These are phyloP conservation scores for Sinodicranocentrus sp. DNA, from an alignment of 2,888 invertebrate species.

Conservation along the genomic window DNA sequence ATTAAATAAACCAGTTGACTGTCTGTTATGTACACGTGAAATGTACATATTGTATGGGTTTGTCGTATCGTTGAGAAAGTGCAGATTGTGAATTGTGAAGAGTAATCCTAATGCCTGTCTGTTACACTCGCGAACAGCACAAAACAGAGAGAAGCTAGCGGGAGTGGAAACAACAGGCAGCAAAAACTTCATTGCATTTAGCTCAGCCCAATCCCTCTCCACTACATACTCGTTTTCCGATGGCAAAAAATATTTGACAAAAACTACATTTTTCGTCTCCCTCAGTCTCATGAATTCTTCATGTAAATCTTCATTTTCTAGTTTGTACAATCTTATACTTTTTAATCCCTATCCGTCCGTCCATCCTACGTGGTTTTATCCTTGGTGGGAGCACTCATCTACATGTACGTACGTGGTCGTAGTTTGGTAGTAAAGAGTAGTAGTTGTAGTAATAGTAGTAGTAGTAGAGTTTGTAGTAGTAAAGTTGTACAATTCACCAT, in stretches of 20 bases:
- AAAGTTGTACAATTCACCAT: constrained; percentile 25
- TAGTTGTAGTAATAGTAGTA: constrained; percentile 25
- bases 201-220: not conserved
- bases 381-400: not conserved
- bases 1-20: not conserved
- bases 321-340: not conserved
- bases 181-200: not conserved
- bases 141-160: not conserved
- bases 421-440: not conserved
- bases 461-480: constrained; percentile 23
- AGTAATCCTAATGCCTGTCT: too few relatives aligned
- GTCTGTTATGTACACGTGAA: too few relatives aligned
- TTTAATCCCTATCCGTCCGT: not conserved
- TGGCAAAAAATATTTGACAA: not conserved
- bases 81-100: too few relatives aligned
- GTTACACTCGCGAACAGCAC: too few relatives aligned
- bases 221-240: not conserved
- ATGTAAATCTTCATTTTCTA: not conserved
- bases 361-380: not conserved
- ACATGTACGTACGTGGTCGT: not conserved
- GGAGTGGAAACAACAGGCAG: not conserved
- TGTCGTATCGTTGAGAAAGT: too few relatives aligned
- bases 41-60: too few relatives aligned
- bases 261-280: not conserved
- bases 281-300: not conserved